Percentiles rank a stretch among this genome's conserved stretches.
phyloP scores from a whole-genome alignment of 2,888 invertebrate species.

The Torymus texanus region DNA sequence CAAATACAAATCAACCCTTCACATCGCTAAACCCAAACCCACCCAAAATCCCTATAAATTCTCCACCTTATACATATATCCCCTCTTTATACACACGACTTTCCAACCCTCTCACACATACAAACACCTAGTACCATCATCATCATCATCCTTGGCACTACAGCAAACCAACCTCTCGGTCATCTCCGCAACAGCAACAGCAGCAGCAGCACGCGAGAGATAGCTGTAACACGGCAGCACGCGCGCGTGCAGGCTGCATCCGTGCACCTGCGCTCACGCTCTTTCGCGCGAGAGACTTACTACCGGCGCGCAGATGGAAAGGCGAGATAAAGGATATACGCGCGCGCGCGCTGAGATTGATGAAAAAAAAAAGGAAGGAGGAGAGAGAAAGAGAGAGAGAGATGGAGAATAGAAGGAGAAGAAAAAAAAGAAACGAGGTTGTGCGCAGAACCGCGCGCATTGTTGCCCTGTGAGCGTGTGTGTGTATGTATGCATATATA shows the following conservation, averaged over 20 bases:
- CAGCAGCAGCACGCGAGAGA: neutral
- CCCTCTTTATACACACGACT: too few relatives aligned
- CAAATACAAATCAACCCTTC: too few relatives aligned
- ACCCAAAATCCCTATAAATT: too few relatives aligned
- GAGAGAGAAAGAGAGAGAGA: constrained; percentile 27
- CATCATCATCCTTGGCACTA: too few relatives aligned
- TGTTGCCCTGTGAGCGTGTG: neutral
- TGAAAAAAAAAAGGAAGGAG: constrained; percentile 49
- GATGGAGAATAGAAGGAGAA: constrained; percentile 51
- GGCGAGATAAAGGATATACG: constrained; percentile 50
- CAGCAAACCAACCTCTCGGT: too few relatives aligned
- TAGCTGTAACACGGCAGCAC: neutral
- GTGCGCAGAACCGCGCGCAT: constrained; percentile 30
- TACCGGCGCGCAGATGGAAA: constrained; percentile 65
- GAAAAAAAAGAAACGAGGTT: constrained; percentile 31
- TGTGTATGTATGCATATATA: too few relatives aligned
- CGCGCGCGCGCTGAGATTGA: constrained; percentile 43
- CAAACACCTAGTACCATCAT: too few relatives aligned
- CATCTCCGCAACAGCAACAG: neutral
- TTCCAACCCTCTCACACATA: too few relatives aligned
- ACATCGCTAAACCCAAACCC: too few relatives aligned
- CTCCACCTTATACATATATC: too few relatives aligned
- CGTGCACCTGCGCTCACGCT: constrained; percentile 61
- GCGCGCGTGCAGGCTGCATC: constrained; percentile 21
- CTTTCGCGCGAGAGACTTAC: too few relatives aligned